A percentile compares a stretch with the other conserved stretches of the same genome.
Evolutionary conservation across 2,113 vertebrate genomes (phyloP).

Genomic region (Notothenia rossii): DNA sequence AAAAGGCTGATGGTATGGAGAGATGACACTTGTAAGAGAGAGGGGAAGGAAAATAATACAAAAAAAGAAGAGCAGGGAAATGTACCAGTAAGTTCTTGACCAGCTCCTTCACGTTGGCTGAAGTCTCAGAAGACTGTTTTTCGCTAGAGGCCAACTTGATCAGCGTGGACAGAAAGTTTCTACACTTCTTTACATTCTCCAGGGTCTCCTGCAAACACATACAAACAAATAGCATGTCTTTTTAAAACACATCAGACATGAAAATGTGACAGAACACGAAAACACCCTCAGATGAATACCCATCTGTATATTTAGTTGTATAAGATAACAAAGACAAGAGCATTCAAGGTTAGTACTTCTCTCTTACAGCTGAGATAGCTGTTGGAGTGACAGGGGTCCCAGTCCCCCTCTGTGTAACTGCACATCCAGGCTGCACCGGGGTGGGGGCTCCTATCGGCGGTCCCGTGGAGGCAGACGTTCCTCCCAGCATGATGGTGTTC

Average conservation of each 20-base stretch:
- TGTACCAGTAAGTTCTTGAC: slow-evolving; percentile 94
- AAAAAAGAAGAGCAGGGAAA: neutral
- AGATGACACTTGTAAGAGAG: neutral
- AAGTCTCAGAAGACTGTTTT: slow-evolving; percentile 94
- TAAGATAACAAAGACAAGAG: slow-evolving; percentile 3
- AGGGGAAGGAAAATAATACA: neutral
- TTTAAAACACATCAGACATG: neutral
- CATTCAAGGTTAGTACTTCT: slow-evolving; percentile 19
- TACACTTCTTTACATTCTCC: slow-evolving; percentile 97
- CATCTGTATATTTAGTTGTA: neutral
- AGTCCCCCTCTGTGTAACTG: slow-evolving; percentile 85
- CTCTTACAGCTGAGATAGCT: slow-evolving; percentile 89
- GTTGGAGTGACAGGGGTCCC: slow-evolving; percentile 83
- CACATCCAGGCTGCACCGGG: slow-evolving; percentile 87
- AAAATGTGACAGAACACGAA: neutral
- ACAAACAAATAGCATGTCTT: neutral
- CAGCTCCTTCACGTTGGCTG: slow-evolving; percentile 93
- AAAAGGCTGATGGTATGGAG: neutral
- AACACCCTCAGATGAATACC: neutral
- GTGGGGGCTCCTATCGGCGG: slow-evolving; percentile 85
- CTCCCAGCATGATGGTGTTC: slow-evolving; percentile 92
- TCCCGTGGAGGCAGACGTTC: slow-evolving; percentile 84
- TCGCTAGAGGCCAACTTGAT: slow-evolving; percentile 95
- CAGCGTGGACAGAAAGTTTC: slow-evolving; percentile 94
- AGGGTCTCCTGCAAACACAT: slow-evolving; percentile 89